Conservation (phyloP, 2,113 vertebrate genomes). For the Paradoxurus hermaphroditus region DNA sequence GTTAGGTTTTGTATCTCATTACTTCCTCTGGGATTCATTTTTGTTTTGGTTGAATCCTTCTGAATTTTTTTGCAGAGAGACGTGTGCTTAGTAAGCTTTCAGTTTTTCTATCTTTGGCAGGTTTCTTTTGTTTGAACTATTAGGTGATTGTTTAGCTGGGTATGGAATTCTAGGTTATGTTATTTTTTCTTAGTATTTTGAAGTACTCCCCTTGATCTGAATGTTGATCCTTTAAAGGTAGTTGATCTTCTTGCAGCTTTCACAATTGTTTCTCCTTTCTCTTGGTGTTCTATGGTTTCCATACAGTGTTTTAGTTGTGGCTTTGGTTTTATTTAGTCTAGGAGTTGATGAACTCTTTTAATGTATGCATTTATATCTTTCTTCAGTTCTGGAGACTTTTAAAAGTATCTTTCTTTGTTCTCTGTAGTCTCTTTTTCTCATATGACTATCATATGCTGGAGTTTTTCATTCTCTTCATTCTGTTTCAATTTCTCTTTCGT, state of each 20-base stretch:
- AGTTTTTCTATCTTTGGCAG: not conserved
- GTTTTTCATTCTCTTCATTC: not conserved
- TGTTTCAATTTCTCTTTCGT: not conserved
- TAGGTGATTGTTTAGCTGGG: not conserved
- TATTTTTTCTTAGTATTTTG: not conserved
- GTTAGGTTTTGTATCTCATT: not conserved
- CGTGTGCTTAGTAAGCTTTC: not conserved
- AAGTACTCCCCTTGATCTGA: not conserved
- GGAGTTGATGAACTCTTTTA: not conserved
- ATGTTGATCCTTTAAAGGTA: not conserved
- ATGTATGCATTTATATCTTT: not conserved
- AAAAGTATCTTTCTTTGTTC: not conserved
- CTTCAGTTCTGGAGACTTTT: not conserved
- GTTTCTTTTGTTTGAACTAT: not conserved
- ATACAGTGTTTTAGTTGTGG: not conserved
- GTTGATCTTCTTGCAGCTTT: not conserved
- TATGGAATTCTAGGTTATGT: not conserved
- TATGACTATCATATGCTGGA: not conserved
- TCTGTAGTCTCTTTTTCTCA: not conserved
- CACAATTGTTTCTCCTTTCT: not conserved
- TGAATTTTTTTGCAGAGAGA: not conserved
- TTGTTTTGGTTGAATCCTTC: not conserved
- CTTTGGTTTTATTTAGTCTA: not conserved
- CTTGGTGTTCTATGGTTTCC: not conserved
- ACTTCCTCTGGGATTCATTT: not conserved